These are phyloP conservation scores for Erythrocercus mccallii DNA, from an alignment of 2,113 vertebrate species.

Conservation along the genomic window DNA sequence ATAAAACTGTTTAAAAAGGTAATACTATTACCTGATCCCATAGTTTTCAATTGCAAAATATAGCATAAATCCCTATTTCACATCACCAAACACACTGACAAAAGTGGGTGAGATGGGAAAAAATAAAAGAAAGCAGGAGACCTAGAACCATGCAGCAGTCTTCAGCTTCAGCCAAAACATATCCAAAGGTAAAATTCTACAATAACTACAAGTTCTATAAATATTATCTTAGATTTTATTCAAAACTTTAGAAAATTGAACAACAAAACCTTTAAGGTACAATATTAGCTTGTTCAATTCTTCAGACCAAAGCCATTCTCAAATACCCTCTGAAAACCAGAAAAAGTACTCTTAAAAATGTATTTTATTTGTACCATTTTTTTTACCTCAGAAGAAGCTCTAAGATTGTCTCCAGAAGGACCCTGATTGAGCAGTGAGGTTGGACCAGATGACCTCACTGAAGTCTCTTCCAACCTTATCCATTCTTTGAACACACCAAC, in stretches of 20 bases:
- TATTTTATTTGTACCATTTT: not conserved
- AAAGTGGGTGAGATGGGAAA: not conserved
- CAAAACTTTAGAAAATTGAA: not conserved
- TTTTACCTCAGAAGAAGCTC: not conserved
- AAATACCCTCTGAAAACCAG: not conserved
- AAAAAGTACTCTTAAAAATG: not conserved
- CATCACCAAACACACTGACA: not conserved
- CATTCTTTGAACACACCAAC: not conserved
- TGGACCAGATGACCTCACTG: not conserved
- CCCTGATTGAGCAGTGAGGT: not conserved
- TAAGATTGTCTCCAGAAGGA: not conserved
- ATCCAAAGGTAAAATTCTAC: not conserved
- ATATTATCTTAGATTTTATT: not conserved
- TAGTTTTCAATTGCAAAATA: not conserved
- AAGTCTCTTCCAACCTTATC: not conserved
- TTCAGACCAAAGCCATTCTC: fast-evolving
- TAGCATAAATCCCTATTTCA: not conserved
- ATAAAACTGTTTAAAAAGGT: not conserved
- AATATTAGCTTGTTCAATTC: not conserved
- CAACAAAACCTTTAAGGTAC: not conserved
- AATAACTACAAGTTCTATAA: not conserved
- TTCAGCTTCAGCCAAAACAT: not conserved
- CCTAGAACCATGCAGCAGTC: not conserved
- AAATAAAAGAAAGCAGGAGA: not conserved
- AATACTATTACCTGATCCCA: not conserved